These are phyloP conservation scores for Pipra filicauda DNA, from an alignment of 2,113 vertebrate genomes.

Conservation along the genomic window DNA sequence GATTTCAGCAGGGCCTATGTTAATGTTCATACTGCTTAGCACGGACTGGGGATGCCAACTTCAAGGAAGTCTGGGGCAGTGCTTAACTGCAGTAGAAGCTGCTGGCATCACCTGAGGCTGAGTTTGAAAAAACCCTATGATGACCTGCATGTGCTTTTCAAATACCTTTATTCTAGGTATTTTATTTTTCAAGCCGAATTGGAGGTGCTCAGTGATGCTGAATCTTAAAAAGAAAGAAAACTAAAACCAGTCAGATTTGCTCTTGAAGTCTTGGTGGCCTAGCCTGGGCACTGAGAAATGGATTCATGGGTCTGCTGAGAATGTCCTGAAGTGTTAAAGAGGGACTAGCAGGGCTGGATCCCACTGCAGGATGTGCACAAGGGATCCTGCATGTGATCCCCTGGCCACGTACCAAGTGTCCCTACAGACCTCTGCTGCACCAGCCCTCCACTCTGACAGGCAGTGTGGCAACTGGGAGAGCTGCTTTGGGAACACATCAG, in stretches of 20 bases:
- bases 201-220: not conserved
- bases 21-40: not conserved
- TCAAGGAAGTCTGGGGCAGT: not conserved
- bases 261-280: not conserved
- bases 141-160: not conserved
- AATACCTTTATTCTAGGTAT: constrained; percentile 2
- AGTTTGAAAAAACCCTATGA: not conserved
- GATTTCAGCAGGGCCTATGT: not conserved
- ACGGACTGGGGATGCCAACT: not conserved
- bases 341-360: not conserved
- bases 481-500: not conserved
- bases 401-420: not conserved
- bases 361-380: not conserved
- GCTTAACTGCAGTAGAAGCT: not conserved
- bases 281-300: not conserved
- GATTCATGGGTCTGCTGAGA: not conserved
- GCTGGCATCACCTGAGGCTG: not conserved
- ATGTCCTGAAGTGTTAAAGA: not conserved
- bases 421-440: not conserved
- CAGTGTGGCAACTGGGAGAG: not conserved
- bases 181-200: not conserved
- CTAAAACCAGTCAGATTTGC: not conserved
- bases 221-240: not conserved
- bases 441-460: not conserved
- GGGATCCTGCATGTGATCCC: not conserved